Evolutionary conservation across 1,140 invertebrate species (phyloP).

Genomic region (Psilanteris sp.): DNA sequence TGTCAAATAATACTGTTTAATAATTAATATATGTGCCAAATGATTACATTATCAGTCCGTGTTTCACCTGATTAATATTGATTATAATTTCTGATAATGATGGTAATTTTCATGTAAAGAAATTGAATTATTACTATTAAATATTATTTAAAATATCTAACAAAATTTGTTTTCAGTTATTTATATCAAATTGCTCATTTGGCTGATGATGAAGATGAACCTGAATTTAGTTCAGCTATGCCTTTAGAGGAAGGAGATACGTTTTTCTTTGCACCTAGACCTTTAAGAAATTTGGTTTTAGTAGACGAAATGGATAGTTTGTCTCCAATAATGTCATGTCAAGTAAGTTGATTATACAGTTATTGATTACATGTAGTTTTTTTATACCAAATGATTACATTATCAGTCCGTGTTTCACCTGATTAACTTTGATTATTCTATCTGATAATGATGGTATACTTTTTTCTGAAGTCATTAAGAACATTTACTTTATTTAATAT

Average conservation of each 20-base stretch:
- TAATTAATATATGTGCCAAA: too few relatives aligned
- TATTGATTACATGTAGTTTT: too few relatives aligned
- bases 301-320: conserved; percentile 99
- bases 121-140: too few relatives aligned
- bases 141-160: too few relatives aligned
- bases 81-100: conserved; percentile 55
- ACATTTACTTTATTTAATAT: too few relatives aligned
- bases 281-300: conserved; percentile 96
- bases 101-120: too few relatives aligned
- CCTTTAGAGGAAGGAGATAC: conserved; percentile 99
- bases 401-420: conserved; percentile 62
- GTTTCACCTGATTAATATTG: conserved; percentile 61
- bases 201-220: conserved; percentile 99
- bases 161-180: conserved; percentile 88
- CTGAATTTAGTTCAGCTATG: conserved; percentile 99
- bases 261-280: conserved; percentile 98
- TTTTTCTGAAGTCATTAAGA: too few relatives aligned
- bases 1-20: too few relatives aligned
- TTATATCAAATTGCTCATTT: conserved; percentile 99
- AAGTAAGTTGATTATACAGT: conserved; percentile 83
- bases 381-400: conserved; percentile 42
- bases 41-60: conserved; percentile 60
- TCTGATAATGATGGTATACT: conserved; percentile 53
- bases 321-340: conserved; percentile 93
- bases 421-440: conserved; percentile 55